These are phyloP conservation scores for Myxocyprinus asiaticus DNA, from an alignment of 2,113 vertebrate species.

Conservation along the genomic window DNA sequence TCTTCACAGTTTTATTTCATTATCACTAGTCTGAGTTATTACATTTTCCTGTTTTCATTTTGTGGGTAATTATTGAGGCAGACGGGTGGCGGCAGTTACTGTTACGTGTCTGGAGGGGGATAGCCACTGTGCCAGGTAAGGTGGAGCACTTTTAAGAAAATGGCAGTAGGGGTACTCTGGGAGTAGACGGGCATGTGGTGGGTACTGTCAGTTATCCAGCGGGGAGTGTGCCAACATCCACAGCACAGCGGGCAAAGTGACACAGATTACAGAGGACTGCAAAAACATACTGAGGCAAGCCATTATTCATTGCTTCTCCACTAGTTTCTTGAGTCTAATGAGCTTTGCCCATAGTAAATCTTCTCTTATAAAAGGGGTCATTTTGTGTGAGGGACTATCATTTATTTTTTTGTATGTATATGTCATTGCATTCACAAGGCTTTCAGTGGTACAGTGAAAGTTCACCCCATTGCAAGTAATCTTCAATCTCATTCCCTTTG, in stretches of 20 bases:
- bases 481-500: slow-evolving; percentile 57
- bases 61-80: slow-evolving; percentile 62
- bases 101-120: not conserved
- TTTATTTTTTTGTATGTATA: not conserved
- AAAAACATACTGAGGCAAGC: slow-evolving; percentile 61
- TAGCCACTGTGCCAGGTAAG: slow-evolving; percentile 2
- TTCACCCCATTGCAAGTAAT: slow-evolving; percentile 40
- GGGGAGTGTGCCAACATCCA: slow-evolving; percentile 54
- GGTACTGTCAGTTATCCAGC: slow-evolving; percentile 23
- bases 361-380: slow-evolving; percentile 8
- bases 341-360: slow-evolving; percentile 22
- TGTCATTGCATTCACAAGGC: not conserved
- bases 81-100: slow-evolving; percentile 8
- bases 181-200: slow-evolving; percentile 12
- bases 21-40: slow-evolving; percentile 56
- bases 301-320: slow-evolving; percentile 57
- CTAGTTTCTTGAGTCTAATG: slow-evolving; percentile 48
- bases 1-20: slow-evolving; percentile 42
- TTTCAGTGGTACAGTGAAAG: slow-evolving; percentile 13
- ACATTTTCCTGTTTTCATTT: slow-evolving; percentile 66
- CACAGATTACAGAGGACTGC: slow-evolving; percentile 61
- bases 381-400: slow-evolving; percentile 23
- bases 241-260: slow-evolving; percentile 44
- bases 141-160: not conserved
- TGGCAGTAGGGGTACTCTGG: slow-evolving; percentile 6